Evolutionary conservation across 1,140 invertebrate genomes (phyloP).

Genomic region (Drosophila subobscura): DNA sequence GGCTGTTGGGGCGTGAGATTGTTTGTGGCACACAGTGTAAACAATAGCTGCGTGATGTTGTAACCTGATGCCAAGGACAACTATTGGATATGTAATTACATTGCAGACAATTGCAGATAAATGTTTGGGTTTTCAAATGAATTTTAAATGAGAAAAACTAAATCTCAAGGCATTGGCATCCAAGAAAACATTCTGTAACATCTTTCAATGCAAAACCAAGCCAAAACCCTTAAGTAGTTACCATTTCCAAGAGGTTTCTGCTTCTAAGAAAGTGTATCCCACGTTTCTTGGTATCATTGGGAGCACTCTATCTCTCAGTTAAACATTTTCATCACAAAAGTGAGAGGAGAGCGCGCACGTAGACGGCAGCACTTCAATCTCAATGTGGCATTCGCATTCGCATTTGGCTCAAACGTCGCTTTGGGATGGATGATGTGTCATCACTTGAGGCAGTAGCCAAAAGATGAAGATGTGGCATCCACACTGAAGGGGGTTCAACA

Average conservation of each 20-base stretch:
- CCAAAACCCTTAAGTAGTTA: too few relatives aligned
- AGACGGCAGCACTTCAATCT: conserved; percentile 11
- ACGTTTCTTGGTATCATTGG: not conserved
- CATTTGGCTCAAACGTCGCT: conserved; percentile 2
- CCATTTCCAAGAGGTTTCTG: too few relatives aligned
- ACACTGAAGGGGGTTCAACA: conserved; percentile 32
- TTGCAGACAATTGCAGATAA: too few relatives aligned
- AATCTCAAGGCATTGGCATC: too few relatives aligned
- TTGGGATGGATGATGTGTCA: conserved; percentile 52
- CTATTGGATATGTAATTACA: too few relatives aligned
- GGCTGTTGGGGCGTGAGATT: conserved; percentile 32
- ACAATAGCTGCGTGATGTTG: not conserved
- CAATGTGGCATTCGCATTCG: not conserved
- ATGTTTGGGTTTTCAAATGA: too few relatives aligned
- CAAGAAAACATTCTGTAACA: too few relatives aligned
- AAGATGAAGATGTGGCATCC: conserved; percentile 55
- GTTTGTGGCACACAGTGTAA: conserved; percentile 24
- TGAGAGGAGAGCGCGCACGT: conserved; percentile 39
- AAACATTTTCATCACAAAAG: conserved; percentile 24
- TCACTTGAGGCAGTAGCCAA: conserved; percentile 51
- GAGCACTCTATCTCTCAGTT: conserved; percentile 19
- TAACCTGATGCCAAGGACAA: too few relatives aligned
- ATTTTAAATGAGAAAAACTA: too few relatives aligned
- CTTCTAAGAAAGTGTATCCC: not conserved
- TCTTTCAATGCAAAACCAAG: too few relatives aligned